These are phyloP conservation scores for Rhagoletis zephyria DNA, from an alignment of 1,140 invertebrate genomes.

Conservation along the genomic window DNA sequence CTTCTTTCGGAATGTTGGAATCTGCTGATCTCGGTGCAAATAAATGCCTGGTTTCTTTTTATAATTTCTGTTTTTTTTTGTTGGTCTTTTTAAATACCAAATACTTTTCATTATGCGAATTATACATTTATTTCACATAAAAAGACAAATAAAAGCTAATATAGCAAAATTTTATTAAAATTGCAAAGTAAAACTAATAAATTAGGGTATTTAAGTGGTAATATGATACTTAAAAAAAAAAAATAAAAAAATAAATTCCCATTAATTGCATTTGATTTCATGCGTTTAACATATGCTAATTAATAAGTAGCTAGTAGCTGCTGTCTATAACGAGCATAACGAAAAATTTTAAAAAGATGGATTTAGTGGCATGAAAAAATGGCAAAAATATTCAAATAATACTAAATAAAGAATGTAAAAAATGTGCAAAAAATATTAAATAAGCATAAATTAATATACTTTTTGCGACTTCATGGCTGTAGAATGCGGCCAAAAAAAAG, in stretches of 20 bases:
- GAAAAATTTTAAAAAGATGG: not conserved
- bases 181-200: too few relatives aligned
- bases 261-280: constrained; percentile 21
- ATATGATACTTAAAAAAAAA: not conserved
- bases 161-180: too few relatives aligned
- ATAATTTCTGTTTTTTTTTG: too few relatives aligned
- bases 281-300: constrained; percentile 13
- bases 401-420: not conserved
- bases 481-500: not conserved
- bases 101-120: not conserved
- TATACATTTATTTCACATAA: not conserved
- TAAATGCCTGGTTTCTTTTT: too few relatives aligned
- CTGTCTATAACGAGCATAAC: not conserved
- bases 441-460: not conserved
- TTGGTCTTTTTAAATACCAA: not conserved
- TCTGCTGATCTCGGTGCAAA: too few relatives aligned
- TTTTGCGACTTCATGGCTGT: not conserved
- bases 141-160: not conserved
- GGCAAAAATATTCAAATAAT: not conserved
- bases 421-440: not conserved
- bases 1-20: too few relatives aligned
- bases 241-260: not conserved
- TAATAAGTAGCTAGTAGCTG: constrained; percentile 7
- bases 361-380: not conserved
- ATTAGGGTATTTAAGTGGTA: not conserved